A percentile compares a stretch with the other conserved stretches of the same genome.
Conservation (phyloP, 2,888 invertebrate genomes). For the Cephalotes varians region DNA sequence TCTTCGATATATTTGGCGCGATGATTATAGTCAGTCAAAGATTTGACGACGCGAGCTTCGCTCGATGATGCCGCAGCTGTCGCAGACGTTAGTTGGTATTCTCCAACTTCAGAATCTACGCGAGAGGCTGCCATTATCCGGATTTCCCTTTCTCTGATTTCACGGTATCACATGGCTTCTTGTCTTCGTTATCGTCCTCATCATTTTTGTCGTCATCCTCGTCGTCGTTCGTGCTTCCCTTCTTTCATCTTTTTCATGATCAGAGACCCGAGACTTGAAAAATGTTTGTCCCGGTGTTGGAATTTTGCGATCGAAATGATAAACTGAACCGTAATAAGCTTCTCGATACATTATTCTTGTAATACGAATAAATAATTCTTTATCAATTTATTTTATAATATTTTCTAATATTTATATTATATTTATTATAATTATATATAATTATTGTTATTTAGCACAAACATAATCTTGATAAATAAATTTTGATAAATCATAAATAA, state of each 20-base stretch:
- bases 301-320: not conserved
- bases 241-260: constrained; percentile 62
- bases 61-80: constrained; percentile 37
- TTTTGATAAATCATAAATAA: not conserved
- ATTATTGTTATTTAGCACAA: not conserved
- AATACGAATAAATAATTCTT: not conserved
- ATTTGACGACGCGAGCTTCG: constrained; percentile 26
- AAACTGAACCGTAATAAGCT: constrained; percentile 58
- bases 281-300: constrained; percentile 7
- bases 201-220: constrained; percentile 64
- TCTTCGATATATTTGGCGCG: constrained; percentile 20
- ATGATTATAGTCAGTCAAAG: constrained; percentile 23
- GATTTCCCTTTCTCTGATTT: constrained; percentile 54
- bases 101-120: constrained; percentile 55
- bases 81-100: constrained; percentile 23
- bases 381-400: constrained; percentile 13
- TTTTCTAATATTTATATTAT: too few species aligned
- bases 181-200: constrained; percentile 53
- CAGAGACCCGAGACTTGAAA: constrained; percentile 15
- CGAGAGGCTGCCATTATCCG: constrained; percentile 64
- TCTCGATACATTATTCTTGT: constrained; percentile 18
- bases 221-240: constrained; percentile 60
- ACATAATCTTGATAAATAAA: not conserved
- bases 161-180: constrained; percentile 44
- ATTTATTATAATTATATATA: too few species aligned